Base-by-base conservation (phyloP, 2,113 vertebrate species). In the Antennarius striatus region DNA sequence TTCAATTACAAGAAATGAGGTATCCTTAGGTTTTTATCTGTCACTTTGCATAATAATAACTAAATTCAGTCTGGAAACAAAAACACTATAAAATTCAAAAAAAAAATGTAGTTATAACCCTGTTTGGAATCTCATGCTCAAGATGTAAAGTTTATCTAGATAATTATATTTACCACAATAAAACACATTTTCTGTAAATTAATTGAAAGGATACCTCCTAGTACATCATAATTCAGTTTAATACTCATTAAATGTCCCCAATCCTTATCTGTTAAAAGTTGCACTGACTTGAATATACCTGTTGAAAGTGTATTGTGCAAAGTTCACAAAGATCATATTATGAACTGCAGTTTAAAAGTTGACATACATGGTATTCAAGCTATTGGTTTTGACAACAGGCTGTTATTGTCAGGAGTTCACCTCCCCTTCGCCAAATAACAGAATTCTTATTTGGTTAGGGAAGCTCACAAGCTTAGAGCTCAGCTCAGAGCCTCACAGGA, bases 381-480 rank as follows among this genome's bases (percentile, higher is more conserved):
- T 28, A 43, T 81, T 55, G 17, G 63, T 82, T 51, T 72, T 14
- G 16, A 51, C 72, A 75, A 76, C 75, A 78, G 74, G 10, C 78
- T 59, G 73, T 80, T 77, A 73, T 81, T 86, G 77, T 85, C 43
- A 58, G 45, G 63, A 45, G 39, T 56, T 52, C 49, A 7, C 64
- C 76, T 55, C 66, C 76, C 68, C 60, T 69, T 42, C 51, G 1
- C 55, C 63, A 74, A 72, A 81, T 62, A 85, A 77, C 74, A 59
- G 60, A 63, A 73, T 69, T 84, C 75, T 71, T 73, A 79, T 87
- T 76, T 81, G 71, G 78, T 58, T 28, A 83, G 77, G 87, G 86
- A 79, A 84, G 81, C 63, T 39, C 51, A 30, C 4, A 53, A 17
- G 51, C 28, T 53, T 9, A 5, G 17, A 30, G 42, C 63, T 68